Conservation (phyloP, 1,140 invertebrate genomes). For the Diorhabda carinulata region DNA sequence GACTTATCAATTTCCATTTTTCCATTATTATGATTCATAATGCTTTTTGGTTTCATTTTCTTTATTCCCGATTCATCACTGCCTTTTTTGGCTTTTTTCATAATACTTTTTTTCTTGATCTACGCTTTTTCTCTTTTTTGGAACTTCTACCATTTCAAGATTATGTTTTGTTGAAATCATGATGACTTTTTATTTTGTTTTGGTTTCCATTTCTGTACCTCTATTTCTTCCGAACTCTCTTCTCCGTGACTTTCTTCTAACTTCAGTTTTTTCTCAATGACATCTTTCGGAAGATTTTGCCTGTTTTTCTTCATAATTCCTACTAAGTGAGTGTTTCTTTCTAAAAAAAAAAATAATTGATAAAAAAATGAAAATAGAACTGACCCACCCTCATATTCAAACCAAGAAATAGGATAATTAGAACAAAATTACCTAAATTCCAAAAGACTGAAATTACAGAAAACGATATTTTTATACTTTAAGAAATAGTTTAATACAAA, state of each 20-base stretch:
- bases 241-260: constrained; percentile 13
- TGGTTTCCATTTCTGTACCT: constrained; percentile 35
- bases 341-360: constrained; percentile 29
- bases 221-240: constrained; percentile 20
- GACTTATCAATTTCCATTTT: neutral
- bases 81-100: too few species aligned
- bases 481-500: too few species aligned
- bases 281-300: constrained; percentile 33
- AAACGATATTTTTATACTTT: too few species aligned
- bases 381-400: too few species aligned
- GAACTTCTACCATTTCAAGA: constrained; percentile 21
- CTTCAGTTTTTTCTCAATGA: constrained; percentile 20
- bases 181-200: constrained; percentile 30
- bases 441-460: too few species aligned
- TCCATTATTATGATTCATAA: constrained; percentile 10
- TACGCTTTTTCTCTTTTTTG: constrained; percentile 5
- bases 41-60: neutral
- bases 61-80: too few species aligned
- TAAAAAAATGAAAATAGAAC: too few species aligned
- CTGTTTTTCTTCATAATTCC: constrained; percentile 45
- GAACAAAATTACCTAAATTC: too few species aligned
- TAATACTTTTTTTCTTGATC: too few species aligned
- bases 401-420: too few species aligned
- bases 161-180: constrained; percentile 31
- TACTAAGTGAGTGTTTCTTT: constrained; percentile 34